phyloP scores from a whole-genome alignment of 1,140 invertebrate species.

The Atta cephalotes region DNA sequence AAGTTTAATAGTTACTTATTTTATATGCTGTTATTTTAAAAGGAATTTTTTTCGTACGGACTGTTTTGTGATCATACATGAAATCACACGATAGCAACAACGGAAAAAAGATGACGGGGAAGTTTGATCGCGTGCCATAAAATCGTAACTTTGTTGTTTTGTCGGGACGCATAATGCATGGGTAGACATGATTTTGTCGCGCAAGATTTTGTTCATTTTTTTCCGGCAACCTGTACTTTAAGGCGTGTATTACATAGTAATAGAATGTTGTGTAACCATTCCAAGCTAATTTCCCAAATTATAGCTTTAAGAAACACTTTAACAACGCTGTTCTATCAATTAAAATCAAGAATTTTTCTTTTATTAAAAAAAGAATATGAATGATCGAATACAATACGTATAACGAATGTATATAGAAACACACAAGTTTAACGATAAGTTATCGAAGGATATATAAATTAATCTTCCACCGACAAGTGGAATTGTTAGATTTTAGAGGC shows the following conservation, averaged over 20 bases:
- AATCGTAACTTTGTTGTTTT: constrained; percentile 43
- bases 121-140: constrained; percentile 29
- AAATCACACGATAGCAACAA: not conserved
- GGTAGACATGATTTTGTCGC: constrained; percentile 25
- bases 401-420: not conserved
- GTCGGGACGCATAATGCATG: constrained; percentile 17
- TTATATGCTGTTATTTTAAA: not conserved
- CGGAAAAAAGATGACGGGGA: not conserved
- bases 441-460: not conserved
- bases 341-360: not conserved
- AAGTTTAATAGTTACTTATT: not conserved
- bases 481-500: too few relatives aligned
- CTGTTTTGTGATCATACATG: not conserved
- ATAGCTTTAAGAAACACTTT: constrained; percentile 30
- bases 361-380: not conserved
- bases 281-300: constrained; percentile 19
- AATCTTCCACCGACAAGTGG: too few relatives aligned
- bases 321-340: constrained; percentile 2
- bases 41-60: not conserved
- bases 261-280: not conserved
- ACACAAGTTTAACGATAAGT: not conserved
- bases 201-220: constrained; percentile 39
- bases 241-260: not conserved
- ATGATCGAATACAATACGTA: not conserved
- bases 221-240: constrained; percentile 28